Evolutionary conservation across 2,797 vertebrate genomes (phyloP).

Genomic region (Cryptoblepharus egeriae): DNA sequence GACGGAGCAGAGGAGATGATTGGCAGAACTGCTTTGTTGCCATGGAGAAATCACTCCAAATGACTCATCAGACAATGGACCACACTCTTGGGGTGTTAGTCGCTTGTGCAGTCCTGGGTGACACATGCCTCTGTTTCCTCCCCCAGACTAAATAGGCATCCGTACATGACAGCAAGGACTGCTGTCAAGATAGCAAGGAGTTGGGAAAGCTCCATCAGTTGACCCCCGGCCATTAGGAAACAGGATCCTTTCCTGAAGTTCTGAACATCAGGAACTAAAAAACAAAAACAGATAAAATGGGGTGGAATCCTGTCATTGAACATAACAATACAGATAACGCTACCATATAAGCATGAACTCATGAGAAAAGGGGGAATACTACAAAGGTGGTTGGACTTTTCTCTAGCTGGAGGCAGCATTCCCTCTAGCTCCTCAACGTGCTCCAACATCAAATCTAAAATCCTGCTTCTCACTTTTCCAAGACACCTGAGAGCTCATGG

Average conservation of each 20-base stretch:
- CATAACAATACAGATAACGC: neutral
- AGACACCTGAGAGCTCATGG: neutral
- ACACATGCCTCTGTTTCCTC: neutral
- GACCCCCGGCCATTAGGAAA: neutral
- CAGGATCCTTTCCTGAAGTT: neutral
- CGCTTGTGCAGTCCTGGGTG: neutral
- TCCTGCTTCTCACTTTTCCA: rapidly evolving
- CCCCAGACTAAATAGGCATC: neutral
- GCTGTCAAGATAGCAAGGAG: neutral
- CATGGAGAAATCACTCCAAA: neutral
- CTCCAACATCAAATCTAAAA: neutral
- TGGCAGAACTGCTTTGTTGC: constrained; percentile 16
- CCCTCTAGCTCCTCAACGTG: neutral
- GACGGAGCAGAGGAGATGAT: neutral
- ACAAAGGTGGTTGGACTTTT: no score
- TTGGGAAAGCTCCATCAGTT: neutral
- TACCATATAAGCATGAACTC: neutral
- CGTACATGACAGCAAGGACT: neutral
- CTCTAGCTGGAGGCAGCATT: no score
- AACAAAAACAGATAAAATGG: neutral
- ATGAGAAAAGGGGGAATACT: neutral
- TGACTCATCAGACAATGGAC: neutral
- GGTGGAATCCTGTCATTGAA: neutral
- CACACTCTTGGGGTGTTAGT: neutral
- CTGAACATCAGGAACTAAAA: neutral